Evolutionary conservation across 92 coral and sea anemone genomes (phyloP).

Genomic region (Meandrina meandrites): DNA sequence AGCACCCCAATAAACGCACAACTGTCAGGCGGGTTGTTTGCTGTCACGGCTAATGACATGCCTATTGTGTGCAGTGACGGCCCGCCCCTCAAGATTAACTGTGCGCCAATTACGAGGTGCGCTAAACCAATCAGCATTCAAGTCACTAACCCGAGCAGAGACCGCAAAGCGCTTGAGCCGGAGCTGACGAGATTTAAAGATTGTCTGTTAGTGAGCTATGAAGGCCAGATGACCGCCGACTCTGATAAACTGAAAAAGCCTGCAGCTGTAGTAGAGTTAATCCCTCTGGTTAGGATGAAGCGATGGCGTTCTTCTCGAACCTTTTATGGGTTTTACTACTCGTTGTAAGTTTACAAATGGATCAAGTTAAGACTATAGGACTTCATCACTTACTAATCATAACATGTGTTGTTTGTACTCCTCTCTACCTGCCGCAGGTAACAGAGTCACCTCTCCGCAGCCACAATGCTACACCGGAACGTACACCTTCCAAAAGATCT

Average conservation of each 20-base stretch:
- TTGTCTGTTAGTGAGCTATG: conserved; percentile 78
- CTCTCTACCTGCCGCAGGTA: conserved; percentile 28
- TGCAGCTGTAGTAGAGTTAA: conserved; percentile 10
- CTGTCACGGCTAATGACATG: conserved; percentile 72
- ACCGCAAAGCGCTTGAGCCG: conserved; percentile 63
- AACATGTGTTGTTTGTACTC: conserved; percentile 40
- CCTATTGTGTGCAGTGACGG: conserved; percentile 55
- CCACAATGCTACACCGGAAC: conserved; percentile 29
- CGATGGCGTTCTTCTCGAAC: conserved; percentile 57
- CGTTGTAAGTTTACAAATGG: conserved; percentile 53
- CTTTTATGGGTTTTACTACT: conserved; percentile 58
- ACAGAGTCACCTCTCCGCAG: conserved; percentile 40
- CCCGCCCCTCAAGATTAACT: conserved; percentile 56
- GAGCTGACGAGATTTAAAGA: conserved; percentile 69
- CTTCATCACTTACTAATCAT: conserved; percentile 40
- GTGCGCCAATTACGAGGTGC: conserved; percentile 68
- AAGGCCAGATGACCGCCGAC: conserved; percentile 69
- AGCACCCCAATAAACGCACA: conserved; percentile 45
- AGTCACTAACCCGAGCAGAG: conserved; percentile 63
- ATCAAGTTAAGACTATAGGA: conserved; percentile 37
- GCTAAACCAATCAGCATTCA: conserved; percentile 72
- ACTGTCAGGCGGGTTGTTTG: conserved; percentile 60
- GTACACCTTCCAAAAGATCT: conserved; percentile 14
- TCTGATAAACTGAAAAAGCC: conserved; percentile 16
- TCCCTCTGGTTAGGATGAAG: conserved; percentile 58